Conservation (phyloP, 2,888 invertebrate species). For the Lacanobia wlatinum region DNA sequence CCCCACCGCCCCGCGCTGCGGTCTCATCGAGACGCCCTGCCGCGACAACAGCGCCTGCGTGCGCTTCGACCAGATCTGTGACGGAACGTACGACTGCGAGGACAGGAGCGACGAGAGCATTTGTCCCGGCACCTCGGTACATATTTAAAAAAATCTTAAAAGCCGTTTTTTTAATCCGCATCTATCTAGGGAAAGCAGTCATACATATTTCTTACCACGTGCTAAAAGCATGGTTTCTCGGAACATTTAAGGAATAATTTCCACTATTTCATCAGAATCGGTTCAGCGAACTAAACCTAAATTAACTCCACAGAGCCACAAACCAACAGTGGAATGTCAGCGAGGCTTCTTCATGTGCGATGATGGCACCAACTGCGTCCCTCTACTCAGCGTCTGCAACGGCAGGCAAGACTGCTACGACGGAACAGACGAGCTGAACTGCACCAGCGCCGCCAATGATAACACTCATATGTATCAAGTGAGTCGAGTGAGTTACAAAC, state of each 20-base stretch:
- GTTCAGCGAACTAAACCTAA: not conserved
- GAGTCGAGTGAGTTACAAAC: conserved; percentile 52
- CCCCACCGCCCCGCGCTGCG: conserved; percentile 55
- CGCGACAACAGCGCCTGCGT: conserved; percentile 76
- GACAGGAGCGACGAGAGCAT: conserved; percentile 94
- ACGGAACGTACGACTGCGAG: conserved; percentile 93
- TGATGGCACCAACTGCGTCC: conserved; percentile 89
- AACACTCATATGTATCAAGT: conserved; percentile 77
- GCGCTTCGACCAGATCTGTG: conserved; percentile 93
- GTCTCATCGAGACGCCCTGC: conserved; percentile 59
- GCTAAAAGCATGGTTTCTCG: not conserved
- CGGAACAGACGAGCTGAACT: conserved; percentile 93
- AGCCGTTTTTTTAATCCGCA: too few species aligned
- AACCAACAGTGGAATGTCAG: conserved; percentile 71
- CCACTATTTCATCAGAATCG: too few species aligned
- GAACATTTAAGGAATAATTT: not conserved
- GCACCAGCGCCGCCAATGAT: conserved; percentile 81
- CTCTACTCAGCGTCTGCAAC: conserved; percentile 92
- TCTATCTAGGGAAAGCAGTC: too few species aligned
- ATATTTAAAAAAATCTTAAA: not conserved
- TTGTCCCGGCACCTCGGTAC: conserved; percentile 70
- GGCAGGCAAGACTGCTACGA: conserved; percentile 93
- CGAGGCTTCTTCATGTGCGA: conserved; percentile 81
- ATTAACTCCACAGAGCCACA: conserved; percentile 64
- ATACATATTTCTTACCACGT: not conserved